Conservation (phyloP, 2,888 invertebrate genomes). For the Ecdyonurus torrentis region DNA sequence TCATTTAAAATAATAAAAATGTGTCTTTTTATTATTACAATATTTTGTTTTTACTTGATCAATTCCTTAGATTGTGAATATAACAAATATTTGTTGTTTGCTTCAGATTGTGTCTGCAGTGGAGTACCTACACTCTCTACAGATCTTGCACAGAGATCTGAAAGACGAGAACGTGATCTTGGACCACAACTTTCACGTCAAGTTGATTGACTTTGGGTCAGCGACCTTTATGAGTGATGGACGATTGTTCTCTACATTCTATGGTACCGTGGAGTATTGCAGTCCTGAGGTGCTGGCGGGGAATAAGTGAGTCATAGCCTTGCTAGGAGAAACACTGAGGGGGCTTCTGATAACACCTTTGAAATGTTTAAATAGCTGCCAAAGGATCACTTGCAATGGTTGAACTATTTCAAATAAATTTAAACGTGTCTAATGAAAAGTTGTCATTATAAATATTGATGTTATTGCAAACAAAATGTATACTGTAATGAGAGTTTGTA, state of each 20-base stretch:
- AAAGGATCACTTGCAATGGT: too few relatives aligned
- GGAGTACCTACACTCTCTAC: conserved; percentile 44
- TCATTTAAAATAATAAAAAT: not conserved
- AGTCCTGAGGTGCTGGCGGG: conserved; percentile 56
- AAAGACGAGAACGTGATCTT: conserved; percentile 64
- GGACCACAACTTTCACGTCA: conserved; percentile 50
- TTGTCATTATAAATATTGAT: too few relatives aligned
- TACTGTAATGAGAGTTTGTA: too few relatives aligned
- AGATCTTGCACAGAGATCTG: conserved; percentile 54
- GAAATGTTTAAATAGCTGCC: too few relatives aligned
- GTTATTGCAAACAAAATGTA: too few relatives aligned
- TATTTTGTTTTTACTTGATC: not conserved
- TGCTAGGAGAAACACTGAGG: not conserved
- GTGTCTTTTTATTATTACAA: conserved; percentile 1
- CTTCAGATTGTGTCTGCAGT: conserved; percentile 50
- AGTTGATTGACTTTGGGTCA: conserved; percentile 61
- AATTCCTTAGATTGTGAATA: not conserved
- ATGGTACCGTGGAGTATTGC: conserved; percentile 60
- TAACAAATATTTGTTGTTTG: not conserved
- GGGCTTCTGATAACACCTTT: too few relatives aligned
- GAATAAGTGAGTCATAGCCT: conserved; percentile 34
- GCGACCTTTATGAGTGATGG: conserved; percentile 48
- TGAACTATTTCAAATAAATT: too few relatives aligned
- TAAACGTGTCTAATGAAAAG: too few relatives aligned
- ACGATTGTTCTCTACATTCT: conserved; percentile 51